phyloP scores from a whole-genome alignment of 92 coral and sea anemone species.

The Ricordea florida region DNA sequence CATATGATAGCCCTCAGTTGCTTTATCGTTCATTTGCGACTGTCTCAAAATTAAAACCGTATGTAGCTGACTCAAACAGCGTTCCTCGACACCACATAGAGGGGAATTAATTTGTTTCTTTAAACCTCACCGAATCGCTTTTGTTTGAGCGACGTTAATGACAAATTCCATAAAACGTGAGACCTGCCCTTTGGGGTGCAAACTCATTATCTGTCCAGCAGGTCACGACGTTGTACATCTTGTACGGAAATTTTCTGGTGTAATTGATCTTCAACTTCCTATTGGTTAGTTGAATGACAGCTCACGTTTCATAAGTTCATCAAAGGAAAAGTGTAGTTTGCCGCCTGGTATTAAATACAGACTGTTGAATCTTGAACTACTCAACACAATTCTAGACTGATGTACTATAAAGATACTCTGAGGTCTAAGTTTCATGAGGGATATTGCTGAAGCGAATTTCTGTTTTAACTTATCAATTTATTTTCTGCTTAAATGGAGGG shows the following conservation, averaged over 20 bases:
- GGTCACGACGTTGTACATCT: conserved; percentile 8
- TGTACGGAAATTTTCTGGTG: not conserved
- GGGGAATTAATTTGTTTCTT: not conserved
- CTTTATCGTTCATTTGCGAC: not conserved
- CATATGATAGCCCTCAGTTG: conserved; percentile 19
- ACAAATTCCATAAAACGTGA: conserved; percentile 5
- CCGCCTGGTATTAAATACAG: not conserved
- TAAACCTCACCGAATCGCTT: not conserved
- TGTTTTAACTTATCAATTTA: not conserved
- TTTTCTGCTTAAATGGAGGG: conserved; percentile 57
- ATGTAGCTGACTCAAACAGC: not conserved
- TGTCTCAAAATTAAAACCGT: not conserved
- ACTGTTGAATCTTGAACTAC: not conserved
- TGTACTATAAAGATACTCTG: not conserved
- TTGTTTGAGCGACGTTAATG: conserved; percentile 8
- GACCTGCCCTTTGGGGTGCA: conserved; percentile 19
- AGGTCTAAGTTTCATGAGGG: not conserved
- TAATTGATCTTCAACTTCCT: conserved; percentile 53
- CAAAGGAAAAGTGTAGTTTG: not conserved
- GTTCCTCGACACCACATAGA: conserved; percentile 9
- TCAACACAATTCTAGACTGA: no score
- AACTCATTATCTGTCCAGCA: conserved; percentile 36
- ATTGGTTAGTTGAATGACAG: conserved; percentile 65
- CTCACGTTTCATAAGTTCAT: conserved; percentile 25
- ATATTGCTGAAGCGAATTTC: not conserved